phyloP scores from a whole-genome alignment of 2,113 vertebrate species.

The Marmota flaviventris region DNA sequence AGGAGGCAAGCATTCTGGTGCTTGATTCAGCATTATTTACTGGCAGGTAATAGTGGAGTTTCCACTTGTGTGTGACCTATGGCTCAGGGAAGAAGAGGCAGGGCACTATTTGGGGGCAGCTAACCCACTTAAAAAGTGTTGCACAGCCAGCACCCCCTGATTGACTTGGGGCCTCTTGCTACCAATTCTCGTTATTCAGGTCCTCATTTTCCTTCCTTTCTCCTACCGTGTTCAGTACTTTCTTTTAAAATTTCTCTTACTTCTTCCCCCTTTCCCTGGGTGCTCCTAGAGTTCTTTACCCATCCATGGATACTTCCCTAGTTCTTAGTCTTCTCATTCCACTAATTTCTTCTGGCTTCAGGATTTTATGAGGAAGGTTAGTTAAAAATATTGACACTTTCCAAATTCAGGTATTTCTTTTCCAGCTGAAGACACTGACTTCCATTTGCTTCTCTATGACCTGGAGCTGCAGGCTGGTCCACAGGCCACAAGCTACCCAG shows the following conservation, averaged over 20 bases:
- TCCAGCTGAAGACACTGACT: slow-evolving; percentile 23
- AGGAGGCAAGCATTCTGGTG: neutral
- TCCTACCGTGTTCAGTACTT: neutral
- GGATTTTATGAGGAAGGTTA: slow-evolving; percentile 27
- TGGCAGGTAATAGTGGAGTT: neutral
- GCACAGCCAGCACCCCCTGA: neutral
- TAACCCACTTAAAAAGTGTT: neutral
- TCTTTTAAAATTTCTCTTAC: neutral
- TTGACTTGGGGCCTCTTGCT: neutral
- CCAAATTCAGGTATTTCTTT: slow-evolving; percentile 10
- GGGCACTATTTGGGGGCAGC: neutral
- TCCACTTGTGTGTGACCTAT: neutral
- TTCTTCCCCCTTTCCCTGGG: neutral
- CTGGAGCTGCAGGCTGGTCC: neutral
- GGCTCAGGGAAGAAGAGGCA: neutral
- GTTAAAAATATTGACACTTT: slow-evolving; percentile 17
- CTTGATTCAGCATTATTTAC: neutral
- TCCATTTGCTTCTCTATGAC: neutral
- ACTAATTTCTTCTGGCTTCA: slow-evolving; percentile 33
- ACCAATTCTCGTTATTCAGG: neutral
- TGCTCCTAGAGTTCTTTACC: slow-evolving; percentile 6
- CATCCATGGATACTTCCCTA: neutral
- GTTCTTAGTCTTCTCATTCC: neutral
- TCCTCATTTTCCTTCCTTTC: neutral
- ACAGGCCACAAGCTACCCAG: neutral